Conservation (phyloP, 2,888 invertebrate species). For the Pecten maximus region DNA sequence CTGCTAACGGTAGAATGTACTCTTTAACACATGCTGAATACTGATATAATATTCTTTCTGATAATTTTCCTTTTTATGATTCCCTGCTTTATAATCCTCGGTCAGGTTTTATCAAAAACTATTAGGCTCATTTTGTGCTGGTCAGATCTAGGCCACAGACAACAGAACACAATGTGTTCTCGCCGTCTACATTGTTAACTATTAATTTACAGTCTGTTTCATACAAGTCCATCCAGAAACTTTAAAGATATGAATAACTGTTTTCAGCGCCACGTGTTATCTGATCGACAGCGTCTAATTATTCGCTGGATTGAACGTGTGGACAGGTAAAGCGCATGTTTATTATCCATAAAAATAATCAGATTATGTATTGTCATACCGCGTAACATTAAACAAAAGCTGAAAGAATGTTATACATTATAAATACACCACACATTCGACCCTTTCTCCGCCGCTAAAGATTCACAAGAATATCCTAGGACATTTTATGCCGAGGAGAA, state of each 20-base stretch:
- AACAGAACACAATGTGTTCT: not conserved
- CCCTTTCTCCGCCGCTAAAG: not conserved
- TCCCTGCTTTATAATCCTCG: not conserved
- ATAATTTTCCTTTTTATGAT: not conserved
- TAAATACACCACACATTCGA: not conserved
- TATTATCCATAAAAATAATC: constrained; percentile 20
- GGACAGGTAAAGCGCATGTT: not conserved
- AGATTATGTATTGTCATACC: not conserved
- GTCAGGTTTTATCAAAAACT: not conserved
- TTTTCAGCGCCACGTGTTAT: not conserved
- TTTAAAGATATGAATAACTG: constrained; percentile 5
- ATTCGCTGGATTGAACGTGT: not conserved
- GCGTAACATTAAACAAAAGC: not conserved
- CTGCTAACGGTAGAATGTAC: not conserved
- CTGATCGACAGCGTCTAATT: not conserved
- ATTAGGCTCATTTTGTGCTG: not conserved
- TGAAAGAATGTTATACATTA: not conserved
- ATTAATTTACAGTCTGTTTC: constrained; percentile 15
- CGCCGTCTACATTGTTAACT: constrained; percentile 26
- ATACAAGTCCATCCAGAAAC: not conserved
- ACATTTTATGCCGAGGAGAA: not conserved
- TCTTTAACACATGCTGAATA: not conserved
- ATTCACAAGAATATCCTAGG: not conserved
- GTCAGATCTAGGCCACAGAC: not conserved
- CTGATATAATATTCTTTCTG: not conserved